Percentiles rank a stretch among this genome's conserved stretches.
These are phyloP conservation scores for Spheniscus mendiculus DNA, from an alignment of 2,113 vertebrate species.

Conservation along the genomic window DNA sequence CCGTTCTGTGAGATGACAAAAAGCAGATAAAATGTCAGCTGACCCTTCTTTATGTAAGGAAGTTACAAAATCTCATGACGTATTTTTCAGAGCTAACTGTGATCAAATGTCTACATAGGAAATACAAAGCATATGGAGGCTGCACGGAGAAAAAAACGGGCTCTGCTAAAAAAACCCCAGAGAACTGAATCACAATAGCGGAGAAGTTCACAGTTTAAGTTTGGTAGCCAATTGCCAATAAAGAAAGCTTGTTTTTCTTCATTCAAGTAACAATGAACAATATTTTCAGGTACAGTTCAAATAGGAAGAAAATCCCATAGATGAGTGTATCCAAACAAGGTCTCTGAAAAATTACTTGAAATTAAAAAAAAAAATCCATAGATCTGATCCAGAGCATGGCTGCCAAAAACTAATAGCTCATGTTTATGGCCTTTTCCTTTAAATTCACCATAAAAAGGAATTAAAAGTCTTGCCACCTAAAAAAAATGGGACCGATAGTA, in stretches of 20 bases:
- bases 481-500: background rate
- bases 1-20: background rate
- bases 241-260: background rate
- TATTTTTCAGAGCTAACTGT: background rate
- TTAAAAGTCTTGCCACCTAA: background rate
- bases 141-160: background rate
- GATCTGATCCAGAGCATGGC: background rate
- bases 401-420: background rate
- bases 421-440: background rate
- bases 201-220: background rate
- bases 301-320: background rate
- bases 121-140: background rate
- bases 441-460: background rate
- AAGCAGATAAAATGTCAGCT: constrained; percentile 29
- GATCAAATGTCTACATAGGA: background rate
- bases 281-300: background rate
- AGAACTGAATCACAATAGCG: background rate
- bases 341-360: background rate
- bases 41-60: background rate
- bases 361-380: background rate
- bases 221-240: background rate
- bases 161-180: background rate
- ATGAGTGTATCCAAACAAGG: background rate
- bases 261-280: background rate
- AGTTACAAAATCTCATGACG: constrained; percentile 21